Base-by-base conservation (phyloP, 2,888 invertebrate species). In the Chelonus formosanus region DNA sequence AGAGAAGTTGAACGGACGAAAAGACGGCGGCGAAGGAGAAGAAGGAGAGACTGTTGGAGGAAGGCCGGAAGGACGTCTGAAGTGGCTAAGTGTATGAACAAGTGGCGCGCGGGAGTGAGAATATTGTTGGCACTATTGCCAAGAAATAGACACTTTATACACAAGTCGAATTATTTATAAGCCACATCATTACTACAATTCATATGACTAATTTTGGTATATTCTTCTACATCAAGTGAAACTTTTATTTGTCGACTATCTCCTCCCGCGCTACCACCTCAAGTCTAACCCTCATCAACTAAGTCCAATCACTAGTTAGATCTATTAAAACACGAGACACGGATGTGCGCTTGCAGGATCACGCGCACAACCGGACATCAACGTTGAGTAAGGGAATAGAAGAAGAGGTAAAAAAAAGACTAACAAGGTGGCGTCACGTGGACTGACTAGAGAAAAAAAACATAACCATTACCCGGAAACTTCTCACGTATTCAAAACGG, bases 101-200 rank as follows among this genome's bases (percentile, higher is more conserved):
- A 70, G 69, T 69, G 65, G 67, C 55, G 65, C 70, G 72, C 73
- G 71, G 62, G 70, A 71, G 69, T 71, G 74, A 74, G 72, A 72
- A 36, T 52, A 43, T 50, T 44, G 56, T 20, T 53, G 10, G 10
- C 5, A 35, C 31, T 31, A 43, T 20, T 34, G 32, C 35, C 8
- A 43, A 40, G 52, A 59, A 8, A 47, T 34, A 53, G 6, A 53
- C 52, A 53, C 43, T 20, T 20, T 20, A 61, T n/a, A 5, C 43
- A 53, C 44, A 52, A 40, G 56, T 32, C 7, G 35, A 48, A 43
- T 35, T 31, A 57, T 40, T 7, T 4, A 10, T 32, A 50, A 60
- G 35, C 32, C 47, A 55, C 40, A 63, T 54, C 57, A 45, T 54
- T 40, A 60, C 55, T 53, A 56, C 50, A 34, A 20, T 20, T 20